These are phyloP conservation scores for Sialis lutaria DNA, from an alignment of 2,888 invertebrate genomes.

Conservation along the genomic window DNA sequence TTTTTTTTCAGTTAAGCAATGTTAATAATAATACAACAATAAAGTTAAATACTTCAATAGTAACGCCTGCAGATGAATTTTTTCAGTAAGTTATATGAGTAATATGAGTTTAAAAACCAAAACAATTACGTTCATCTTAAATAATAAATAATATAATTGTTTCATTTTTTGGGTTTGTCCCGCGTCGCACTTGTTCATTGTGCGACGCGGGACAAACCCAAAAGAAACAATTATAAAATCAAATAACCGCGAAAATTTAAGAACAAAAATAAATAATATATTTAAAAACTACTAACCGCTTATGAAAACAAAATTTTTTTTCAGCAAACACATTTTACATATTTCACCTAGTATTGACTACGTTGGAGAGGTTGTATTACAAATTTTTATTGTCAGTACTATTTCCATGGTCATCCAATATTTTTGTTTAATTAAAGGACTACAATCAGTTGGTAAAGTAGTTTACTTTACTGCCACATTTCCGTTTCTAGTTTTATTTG, in stretches of 20 bases:
- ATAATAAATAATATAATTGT: too few relatives aligned
- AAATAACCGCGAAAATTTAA: too few relatives aligned
- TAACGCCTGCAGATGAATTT: conserved; percentile 67
- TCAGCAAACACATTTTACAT: conserved; percentile 59
- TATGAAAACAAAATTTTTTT: conserved; percentile 15
- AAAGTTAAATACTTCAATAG: conserved; percentile 10
- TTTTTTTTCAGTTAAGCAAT: background rate
- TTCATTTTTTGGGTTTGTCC: too few relatives aligned
- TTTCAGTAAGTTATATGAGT: conserved; percentile 47
- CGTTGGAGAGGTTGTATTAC: conserved; percentile 65
- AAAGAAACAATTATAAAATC: too few relatives aligned
- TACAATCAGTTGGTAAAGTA: conserved; percentile 74
- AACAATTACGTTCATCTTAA: background rate
- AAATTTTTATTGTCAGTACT: conserved; percentile 53
- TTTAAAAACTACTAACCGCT: background rate
- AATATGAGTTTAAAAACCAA: background rate
- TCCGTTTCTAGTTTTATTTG: conserved; percentile 56
- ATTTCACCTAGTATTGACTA: conserved; percentile 57
- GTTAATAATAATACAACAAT: background rate
- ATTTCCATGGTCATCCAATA: conserved; percentile 69
- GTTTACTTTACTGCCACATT: conserved; percentile 81
- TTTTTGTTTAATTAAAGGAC: conserved; percentile 71
- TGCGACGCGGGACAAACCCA: too few relatives aligned
- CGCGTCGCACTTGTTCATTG: too few relatives aligned
- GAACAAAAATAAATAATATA: too few relatives aligned